Evolutionary conservation across 2,113 vertebrate genomes (phyloP).

Genomic region (Felis chaus): DNA sequence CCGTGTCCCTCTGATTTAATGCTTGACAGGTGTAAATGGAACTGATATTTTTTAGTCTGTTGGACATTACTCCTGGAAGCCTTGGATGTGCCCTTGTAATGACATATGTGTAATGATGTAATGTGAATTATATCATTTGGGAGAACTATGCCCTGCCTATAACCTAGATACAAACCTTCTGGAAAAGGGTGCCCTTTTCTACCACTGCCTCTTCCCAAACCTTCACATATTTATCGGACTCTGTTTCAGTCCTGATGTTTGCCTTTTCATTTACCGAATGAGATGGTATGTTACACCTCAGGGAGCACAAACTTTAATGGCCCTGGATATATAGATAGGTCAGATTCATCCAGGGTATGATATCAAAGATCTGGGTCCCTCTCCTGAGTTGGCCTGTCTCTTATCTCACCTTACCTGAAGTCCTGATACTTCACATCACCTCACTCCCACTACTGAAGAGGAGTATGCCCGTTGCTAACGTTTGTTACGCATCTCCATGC

Average conservation of each 20-base stretch:
- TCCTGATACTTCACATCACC: not conserved
- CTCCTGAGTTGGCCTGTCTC: not conserved
- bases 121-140: not conserved
- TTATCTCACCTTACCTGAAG: not conserved
- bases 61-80: not conserved
- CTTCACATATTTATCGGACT: not conserved
- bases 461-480: fast-evolving
- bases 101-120: not conserved
- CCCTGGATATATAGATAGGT: not conserved
- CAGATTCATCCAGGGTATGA: not conserved
- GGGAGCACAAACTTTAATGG: not conserved
- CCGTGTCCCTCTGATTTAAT: not conserved
- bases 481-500: not conserved
- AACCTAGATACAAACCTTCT: not conserved
- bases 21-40: not conserved
- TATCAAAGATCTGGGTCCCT: not conserved
- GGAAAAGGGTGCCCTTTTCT: not conserved
- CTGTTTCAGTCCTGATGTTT: not conserved
- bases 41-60: not conserved
- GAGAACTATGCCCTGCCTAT: not conserved
- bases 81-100: not conserved
- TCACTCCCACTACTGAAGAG: not conserved
- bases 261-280: not conserved
- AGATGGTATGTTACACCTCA: not conserved
- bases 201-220: not conserved